phyloP scores from a whole-genome alignment of 2,113 vertebrate species.

The Gambusia holbrooki region DNA sequence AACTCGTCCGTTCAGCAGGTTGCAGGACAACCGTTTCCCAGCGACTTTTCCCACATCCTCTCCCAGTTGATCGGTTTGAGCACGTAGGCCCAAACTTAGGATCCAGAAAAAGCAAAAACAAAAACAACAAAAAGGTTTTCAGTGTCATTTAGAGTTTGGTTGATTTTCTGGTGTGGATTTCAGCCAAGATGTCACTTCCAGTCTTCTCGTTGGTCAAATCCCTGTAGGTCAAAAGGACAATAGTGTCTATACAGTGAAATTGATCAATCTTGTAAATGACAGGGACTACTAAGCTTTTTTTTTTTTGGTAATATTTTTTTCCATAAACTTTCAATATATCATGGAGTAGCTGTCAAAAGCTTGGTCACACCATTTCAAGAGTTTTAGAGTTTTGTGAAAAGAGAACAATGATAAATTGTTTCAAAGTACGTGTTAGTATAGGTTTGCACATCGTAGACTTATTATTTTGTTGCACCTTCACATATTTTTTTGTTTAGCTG shows the following conservation, averaged over 20 bases:
- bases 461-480: background rate
- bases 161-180: constrained; percentile 17
- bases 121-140: background rate
- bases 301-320: too few relatives aligned
- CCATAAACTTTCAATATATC: too few relatives aligned
- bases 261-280: background rate
- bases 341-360: too few relatives aligned
- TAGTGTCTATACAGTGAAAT: background rate
- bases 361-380: too few relatives aligned
- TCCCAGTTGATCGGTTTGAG: background rate
- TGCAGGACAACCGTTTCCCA: background rate
- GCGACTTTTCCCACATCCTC: too few relatives aligned
- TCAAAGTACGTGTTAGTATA: background rate
- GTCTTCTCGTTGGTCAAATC: background rate
- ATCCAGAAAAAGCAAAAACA: background rate
- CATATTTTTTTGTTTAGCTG: too few relatives aligned
- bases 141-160: constrained; percentile 30
- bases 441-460: background rate
- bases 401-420: background rate
- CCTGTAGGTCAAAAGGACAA: background rate
- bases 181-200: background rate
- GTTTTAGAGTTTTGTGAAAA: background rate
- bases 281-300: too few relatives aligned
- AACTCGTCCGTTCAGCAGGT: background rate
- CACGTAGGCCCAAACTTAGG: background rate